Evolutionary conservation across 2,113 vertebrate genomes (phyloP), one percentile per base, ranked within the genome.

Genomic region (Chaenogobius annularis): DNA sequence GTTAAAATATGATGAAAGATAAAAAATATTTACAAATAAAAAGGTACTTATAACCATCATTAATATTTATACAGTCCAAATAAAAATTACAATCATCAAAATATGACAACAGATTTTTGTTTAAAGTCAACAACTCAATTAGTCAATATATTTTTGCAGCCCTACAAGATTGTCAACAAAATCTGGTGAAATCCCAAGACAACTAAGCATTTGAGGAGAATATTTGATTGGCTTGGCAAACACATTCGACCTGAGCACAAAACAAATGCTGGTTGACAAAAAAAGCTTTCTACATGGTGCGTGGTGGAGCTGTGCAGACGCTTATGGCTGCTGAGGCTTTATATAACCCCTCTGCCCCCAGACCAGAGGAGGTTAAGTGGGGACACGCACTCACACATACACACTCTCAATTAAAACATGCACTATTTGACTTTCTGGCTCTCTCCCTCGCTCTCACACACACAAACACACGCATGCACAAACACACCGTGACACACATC

Each of bases 341-440:
- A 90, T 77, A 82, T 90, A 89, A 90, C 89, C 80, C 74, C 72
- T 43, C 44, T 46, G 85, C 85, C 85, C 79, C 46, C 44, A 82
- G 78, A 88, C 66, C 73, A 56, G 48, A 80, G 40, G 68, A 31
- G 85, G 88, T 87, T 79, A 85, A 82, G 70, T 63, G 72, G 52
- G 88, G 85, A 86, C 76, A 66, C n/a, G 69, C 15, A 61, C 48
- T 44, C 12, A 68, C 52, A 70, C 52, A 55, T 12, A 44, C 40
- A 67, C 71, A 68, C 73, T 46, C 20, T 5, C 43, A 66, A 66
- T 66, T 47, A 66, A 66, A 67, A 11, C 58, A 70, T 65, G 37
- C 71, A 44, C 67, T 77, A 23, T 46, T 54, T 66, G 8, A 78
- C 59, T 73, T 13, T 40, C 19, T 15, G 44, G 59, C 15, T 7